Evolutionary conservation across 1,140 invertebrate species (phyloP).

Genomic region (Zaprionus vittiger): DNA sequence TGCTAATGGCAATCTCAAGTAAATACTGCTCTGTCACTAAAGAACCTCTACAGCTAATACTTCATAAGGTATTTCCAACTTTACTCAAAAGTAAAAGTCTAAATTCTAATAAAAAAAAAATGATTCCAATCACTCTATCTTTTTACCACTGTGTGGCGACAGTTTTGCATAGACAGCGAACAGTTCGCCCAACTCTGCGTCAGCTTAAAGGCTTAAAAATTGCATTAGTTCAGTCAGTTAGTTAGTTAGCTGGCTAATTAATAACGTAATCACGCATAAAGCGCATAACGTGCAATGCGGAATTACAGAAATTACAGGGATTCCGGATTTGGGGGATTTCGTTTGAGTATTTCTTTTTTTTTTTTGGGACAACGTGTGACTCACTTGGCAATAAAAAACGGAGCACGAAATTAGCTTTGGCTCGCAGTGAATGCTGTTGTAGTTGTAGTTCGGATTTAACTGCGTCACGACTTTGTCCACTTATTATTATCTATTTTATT

Average conservation of each 20-base stretch:
- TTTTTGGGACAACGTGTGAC: constrained; percentile 10
- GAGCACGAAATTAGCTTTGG: constrained; percentile 13
- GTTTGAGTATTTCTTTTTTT: background rate
- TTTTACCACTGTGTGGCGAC: background rate
- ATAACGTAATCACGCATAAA: constrained; percentile 26
- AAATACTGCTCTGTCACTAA: no score
- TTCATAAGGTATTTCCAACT: no score
- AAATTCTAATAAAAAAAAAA: background rate
- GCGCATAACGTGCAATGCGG: constrained; percentile 27
- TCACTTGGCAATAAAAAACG: constrained; percentile 31
- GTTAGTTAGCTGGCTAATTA: constrained; percentile 21
- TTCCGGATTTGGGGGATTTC: constrained; percentile 3
- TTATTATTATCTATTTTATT: constrained; percentile 35
- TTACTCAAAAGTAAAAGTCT: background rate
- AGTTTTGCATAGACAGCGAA: background rate
- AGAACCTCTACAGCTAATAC: no score
- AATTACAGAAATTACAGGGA: constrained; percentile 19
- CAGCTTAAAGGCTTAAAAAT: constrained; percentile 4
- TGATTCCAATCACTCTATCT: background rate
- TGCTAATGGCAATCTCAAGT: no score
- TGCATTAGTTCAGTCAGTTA: constrained; percentile 4
- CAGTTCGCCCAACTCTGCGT: background rate
- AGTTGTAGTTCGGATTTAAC: constrained; percentile 41
- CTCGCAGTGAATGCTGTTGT: constrained; percentile 4
- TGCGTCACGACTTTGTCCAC: constrained; percentile 54